Evolutionary conservation across 2,888 invertebrate species (phyloP).

Genomic region (Chalcosyrphus nemorum): DNA sequence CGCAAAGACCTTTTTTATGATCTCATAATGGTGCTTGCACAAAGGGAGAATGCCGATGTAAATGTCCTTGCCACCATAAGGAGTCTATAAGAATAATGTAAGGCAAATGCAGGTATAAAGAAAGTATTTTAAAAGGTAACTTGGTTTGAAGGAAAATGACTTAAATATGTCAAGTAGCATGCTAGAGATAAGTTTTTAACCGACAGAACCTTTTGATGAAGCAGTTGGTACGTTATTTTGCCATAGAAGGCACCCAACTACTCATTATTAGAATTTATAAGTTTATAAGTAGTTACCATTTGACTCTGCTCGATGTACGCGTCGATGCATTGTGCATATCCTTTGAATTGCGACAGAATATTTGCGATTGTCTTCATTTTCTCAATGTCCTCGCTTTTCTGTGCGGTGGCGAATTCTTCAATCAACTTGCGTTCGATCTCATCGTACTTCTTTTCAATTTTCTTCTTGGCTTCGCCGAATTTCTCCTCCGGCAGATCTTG

Average conservation of each 20-base stretch:
- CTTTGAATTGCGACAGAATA: conserved; percentile 97
- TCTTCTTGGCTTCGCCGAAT: conserved; percentile 92
- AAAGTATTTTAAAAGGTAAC: no score
- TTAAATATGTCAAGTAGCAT: not conserved
- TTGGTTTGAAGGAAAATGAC: no score
- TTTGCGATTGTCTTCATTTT: conserved; percentile 97
- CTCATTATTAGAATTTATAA: no score
- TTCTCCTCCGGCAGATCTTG: conserved; percentile 96
- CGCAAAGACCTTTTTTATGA: conserved; percentile 94
- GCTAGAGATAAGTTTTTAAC: no score
- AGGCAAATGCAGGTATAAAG: no score
- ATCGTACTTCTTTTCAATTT: conserved; percentile 94
- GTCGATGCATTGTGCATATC: conserved; percentile 97
- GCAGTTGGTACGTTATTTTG: no score
- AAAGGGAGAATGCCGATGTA: conserved; percentile 94
- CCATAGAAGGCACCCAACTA: no score
- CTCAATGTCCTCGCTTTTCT: conserved; percentile 90
- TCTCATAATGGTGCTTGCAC: conserved; percentile 92
- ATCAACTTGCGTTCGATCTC: conserved; percentile 94
- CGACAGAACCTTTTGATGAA: no score
- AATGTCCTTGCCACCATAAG: conserved; percentile 93
- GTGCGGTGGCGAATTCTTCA: conserved; percentile 96
- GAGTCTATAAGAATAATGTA: conserved; percentile 86
- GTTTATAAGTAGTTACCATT: conserved; percentile 88
- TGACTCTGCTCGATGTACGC: conserved; percentile 98